These are phyloP conservation scores for Drosophila maculinotata DNA, from an alignment of 2,888 invertebrate species.

Conservation along the genomic window DNA sequence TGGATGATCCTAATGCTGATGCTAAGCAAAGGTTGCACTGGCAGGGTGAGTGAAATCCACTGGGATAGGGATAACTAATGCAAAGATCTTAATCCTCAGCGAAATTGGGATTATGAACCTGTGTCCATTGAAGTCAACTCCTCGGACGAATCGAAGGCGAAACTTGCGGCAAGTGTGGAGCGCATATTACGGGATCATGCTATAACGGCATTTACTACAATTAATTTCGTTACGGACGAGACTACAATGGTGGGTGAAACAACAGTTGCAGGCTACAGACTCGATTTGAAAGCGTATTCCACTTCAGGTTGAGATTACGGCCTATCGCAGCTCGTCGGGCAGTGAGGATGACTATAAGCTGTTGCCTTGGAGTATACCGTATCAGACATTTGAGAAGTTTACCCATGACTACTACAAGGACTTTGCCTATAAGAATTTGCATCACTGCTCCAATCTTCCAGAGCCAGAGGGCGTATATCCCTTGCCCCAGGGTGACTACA, in stretches of 20 bases:
- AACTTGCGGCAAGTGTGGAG: neutral
- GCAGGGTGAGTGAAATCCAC: constrained; percentile 23
- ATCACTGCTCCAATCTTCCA: constrained; percentile 39
- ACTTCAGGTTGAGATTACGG: neutral
- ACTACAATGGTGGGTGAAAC: constrained; percentile 31
- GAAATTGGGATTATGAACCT: constrained; percentile 59
- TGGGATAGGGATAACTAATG: neutral
- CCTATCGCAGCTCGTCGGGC: constrained; percentile 49
- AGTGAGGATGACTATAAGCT: constrained; percentile 50
- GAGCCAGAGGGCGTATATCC: neutral
- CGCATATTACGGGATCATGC: constrained; percentile 16
- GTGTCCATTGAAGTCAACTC: constrained; percentile 6
- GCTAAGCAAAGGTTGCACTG: constrained; percentile 5
- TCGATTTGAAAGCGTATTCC: too few species aligned
- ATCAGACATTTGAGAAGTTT: constrained; percentile 21
- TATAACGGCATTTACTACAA: neutral
- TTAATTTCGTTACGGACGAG: constrained; percentile 12
- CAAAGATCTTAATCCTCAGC: constrained; percentile 23
- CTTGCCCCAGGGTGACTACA: neutral
- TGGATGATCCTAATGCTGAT: neutral
- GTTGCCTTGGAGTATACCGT: constrained; percentile 34
- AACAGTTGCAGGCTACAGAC: too few species aligned
- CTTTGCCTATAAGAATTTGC: constrained; percentile 40
- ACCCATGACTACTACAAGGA: constrained; percentile 37
- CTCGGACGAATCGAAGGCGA: constrained; percentile 1